Evolutionary conservation across 37 sponge, comb jelly and placozoan genomes (phyloP).

Genomic region (Diacarnus erythraeanus): DNA sequence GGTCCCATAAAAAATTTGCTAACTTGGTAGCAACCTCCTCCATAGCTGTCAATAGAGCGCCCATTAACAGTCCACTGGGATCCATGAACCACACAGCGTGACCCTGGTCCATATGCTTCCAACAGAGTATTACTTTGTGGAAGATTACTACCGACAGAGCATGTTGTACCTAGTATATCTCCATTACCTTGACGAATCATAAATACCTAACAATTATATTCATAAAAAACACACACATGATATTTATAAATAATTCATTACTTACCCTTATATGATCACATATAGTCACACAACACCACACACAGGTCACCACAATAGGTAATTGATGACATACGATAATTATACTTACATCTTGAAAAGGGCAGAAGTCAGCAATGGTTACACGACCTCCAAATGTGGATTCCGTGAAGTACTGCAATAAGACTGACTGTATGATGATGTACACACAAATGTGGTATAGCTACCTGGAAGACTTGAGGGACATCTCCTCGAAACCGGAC

Average conservation of each 20-base stretch:
- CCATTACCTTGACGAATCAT: too few species aligned
- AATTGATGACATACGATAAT: too few species aligned
- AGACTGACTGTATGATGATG: too few species aligned
- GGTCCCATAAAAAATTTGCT: constrained; percentile 1
- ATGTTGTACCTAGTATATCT: constrained; percentile 2
- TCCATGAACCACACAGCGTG: constrained; percentile 60
- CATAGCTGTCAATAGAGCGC: background rate
- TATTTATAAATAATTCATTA: too few species aligned
- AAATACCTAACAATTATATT: too few species aligned
- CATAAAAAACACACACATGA: background rate
- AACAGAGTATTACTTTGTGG: constrained; percentile 9
- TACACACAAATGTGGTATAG: too few species aligned
- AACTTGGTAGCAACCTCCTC: constrained; percentile 75
- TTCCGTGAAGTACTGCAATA: constrained; percentile 56
- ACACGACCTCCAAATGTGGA: constrained; percentile 38
- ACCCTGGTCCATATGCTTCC: constrained; percentile 45
- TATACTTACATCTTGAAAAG: constrained; percentile 49
- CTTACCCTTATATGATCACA: too few species aligned
- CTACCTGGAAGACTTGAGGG: constrained; percentile 31
- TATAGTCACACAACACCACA: too few species aligned
- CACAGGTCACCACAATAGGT: too few species aligned
- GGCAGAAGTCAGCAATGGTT: constrained; percentile 67
- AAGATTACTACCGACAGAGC: constrained; percentile 14
- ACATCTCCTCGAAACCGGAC: background rate
- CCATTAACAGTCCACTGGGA: background rate